These are phyloP conservation scores for Hymenochirus boettgeri DNA, from an alignment of 2,113 vertebrate species.

Conservation along the genomic window DNA sequence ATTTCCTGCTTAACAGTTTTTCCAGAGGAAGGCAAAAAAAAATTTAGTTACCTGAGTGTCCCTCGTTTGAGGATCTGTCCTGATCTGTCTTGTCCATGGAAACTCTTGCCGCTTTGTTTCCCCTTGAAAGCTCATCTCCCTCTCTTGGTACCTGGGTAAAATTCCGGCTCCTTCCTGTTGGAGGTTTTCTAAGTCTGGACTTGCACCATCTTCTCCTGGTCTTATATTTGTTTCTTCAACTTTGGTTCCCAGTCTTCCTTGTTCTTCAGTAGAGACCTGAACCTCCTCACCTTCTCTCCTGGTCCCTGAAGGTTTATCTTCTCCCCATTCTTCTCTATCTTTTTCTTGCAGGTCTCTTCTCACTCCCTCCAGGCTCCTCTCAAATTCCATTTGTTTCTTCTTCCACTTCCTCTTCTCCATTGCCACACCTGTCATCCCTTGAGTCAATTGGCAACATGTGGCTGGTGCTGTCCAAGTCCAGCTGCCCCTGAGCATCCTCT, in stretches of 20 bases:
- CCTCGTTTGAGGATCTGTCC: slow-evolving; percentile 1
- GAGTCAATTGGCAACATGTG: background rate
- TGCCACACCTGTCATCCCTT: background rate
- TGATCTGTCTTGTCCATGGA: slow-evolving; percentile 4
- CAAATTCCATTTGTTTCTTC: background rate
- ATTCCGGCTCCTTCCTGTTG: background rate
- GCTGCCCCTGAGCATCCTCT: too few relatives aligned
- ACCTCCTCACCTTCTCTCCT: background rate
- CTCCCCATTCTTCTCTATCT: background rate
- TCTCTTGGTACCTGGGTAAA: background rate
- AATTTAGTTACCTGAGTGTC: background rate
- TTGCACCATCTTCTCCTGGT: background rate
- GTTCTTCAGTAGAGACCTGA: background rate
- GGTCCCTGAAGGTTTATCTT: background rate
- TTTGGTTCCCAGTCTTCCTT: background rate
- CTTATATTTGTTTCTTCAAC: background rate
- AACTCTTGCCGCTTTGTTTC: background rate
- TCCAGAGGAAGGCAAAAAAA: too few relatives aligned
- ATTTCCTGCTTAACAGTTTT: too few relatives aligned
- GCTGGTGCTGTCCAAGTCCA: background rate
- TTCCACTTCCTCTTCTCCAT: background rate
- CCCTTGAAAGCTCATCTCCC: background rate
- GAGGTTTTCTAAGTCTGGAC: background rate
- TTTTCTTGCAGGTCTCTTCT: background rate
- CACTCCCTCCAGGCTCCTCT: background rate